A percentile compares a stretch with the other conserved stretches of the same genome.
These are phyloP conservation scores for Perca schrenkii DNA, from an alignment of 2,113 vertebrate genomes.

Conservation along the genomic window DNA sequence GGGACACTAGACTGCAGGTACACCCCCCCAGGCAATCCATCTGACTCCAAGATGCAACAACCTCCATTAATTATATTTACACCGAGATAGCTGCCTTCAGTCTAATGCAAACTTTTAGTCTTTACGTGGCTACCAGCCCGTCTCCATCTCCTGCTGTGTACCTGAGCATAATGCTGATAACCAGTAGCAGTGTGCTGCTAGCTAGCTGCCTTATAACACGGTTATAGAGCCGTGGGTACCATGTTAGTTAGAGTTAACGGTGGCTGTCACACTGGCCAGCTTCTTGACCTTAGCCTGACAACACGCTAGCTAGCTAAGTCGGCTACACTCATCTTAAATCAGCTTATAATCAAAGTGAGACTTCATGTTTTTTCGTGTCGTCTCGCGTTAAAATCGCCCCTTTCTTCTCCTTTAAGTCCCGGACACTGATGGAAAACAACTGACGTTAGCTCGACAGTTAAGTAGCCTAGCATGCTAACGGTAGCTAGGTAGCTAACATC, in stretches of 20 bases:
- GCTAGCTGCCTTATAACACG: constrained; percentile 15
- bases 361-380: background rate
- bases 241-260: constrained; percentile 56
- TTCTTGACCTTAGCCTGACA: constrained; percentile 82
- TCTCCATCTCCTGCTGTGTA: background rate
- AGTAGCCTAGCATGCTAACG: constrained; percentile 60
- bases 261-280: constrained; percentile 68
- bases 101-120: constrained; percentile 40
- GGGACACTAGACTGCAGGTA: too few relatives aligned
- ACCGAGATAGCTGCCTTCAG: constrained; percentile 1
- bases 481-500: constrained; percentile 55
- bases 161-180: background rate
- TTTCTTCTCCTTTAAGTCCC: background rate
- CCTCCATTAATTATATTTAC: background rate
- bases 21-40: too few relatives aligned
- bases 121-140: background rate
- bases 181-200: background rate
- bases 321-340: constrained; percentile 16
- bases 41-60: background rate
- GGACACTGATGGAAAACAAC: constrained; percentile 14
- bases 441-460: constrained; percentile 23
- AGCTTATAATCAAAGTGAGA: background rate
- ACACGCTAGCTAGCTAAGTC: constrained; percentile 60
- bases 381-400: background rate
- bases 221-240: constrained; percentile 16